Base-by-base conservation (phyloP, 2,113 vertebrate genomes). In the Scophthalmus maximus region DNA sequence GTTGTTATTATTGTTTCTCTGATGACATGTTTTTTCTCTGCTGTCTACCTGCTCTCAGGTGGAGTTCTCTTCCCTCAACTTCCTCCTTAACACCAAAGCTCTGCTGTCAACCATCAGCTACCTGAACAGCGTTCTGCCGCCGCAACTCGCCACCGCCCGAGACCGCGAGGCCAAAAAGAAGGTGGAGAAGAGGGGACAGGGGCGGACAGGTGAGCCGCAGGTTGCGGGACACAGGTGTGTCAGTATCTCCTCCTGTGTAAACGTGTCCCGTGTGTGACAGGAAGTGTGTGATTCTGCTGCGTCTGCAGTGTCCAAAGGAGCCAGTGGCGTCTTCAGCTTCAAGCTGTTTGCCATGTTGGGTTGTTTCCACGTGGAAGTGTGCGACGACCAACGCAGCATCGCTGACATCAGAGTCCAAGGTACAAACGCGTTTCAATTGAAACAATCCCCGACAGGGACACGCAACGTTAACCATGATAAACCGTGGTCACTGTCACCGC, bases 331-430 rank as follows among this genome's bases (percentile, higher is more conserved):
- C 12, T 93, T 96, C 85, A 88, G 89, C 78, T 96, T 98, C 78
- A 96, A 95, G 78, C 76, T 99, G n/a, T 96, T 94, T 75, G 96
- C 97, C 36, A 87, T 94, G 59, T 88, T 99, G 90, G 95, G 94
- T 57, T 94, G 95, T 55, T 97, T 99, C 87, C 95, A 91, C 47
- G 92, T 98, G 69, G 88, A 86, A 65, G 92, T 99, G 75, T 96
- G 95, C 11, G 95, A 98, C 50, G 95, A 96, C 53, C 90, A 88
- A 67, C 81, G 78, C 80, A 96, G 87, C 89, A 97, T 99, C 55
- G 97, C 97, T 22, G 96, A 99, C 87, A 96, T 99, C 88, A 93
- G 93, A 87, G 93, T 99, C 63, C 95, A 96, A 94, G 98, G 98
- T 90, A 56, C 0, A 0, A 20, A 11, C 7, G 1, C 0, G 26